Base-by-base conservation (phyloP, 2,888 invertebrate species). In the Drosophila cracens region DNA sequence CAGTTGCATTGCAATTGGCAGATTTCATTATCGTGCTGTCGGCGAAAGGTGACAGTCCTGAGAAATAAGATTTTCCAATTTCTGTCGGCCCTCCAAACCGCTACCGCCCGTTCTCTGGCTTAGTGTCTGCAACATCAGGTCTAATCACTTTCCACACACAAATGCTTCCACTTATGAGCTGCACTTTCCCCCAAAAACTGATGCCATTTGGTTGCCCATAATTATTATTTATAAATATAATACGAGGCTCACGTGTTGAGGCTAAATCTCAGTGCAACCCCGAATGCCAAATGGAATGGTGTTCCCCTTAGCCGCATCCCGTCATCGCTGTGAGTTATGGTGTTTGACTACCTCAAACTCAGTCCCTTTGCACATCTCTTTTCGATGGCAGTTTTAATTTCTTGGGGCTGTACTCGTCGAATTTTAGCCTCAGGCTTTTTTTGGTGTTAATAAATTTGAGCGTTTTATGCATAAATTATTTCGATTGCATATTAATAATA, bases 31-130 rank as follows among this genome's bases (percentile, higher is more conserved):
- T 69, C 54, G 76, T 43, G 29, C 31, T 60, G 52, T 51, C 38
- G 61, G 66, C 74, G 74, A 89, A 88, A 92, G 87, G 80, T 92
- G 92, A 92, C 92, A 92, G 66, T 89, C 92, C 91, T 92, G 92
- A 83, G 92, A 92, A 92, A 81, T 70, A 87, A 63, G 70, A 54
- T 36, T 27, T 46, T 56, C 18, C 34, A 25, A 36, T 51, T 49
- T 62, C 31, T 59, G 29, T 60, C 31, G 27, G 10, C 36, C 7
- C 34, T 43, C 18, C 27, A 25, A 49, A 10, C 16, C 51, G 51
- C 29, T 13, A 29, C 18, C 51, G 6, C 10, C 46, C 18, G 27
- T 38, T 65, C 51, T 48, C 29, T 60, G 36, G 62, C 29, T 53
- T 51, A 36, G 49, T 21, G 40, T 34, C 21, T 40, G 31, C 25